phyloP scores from a whole-genome alignment of 2,888 invertebrate genomes.

The Drosophila anomelani region DNA sequence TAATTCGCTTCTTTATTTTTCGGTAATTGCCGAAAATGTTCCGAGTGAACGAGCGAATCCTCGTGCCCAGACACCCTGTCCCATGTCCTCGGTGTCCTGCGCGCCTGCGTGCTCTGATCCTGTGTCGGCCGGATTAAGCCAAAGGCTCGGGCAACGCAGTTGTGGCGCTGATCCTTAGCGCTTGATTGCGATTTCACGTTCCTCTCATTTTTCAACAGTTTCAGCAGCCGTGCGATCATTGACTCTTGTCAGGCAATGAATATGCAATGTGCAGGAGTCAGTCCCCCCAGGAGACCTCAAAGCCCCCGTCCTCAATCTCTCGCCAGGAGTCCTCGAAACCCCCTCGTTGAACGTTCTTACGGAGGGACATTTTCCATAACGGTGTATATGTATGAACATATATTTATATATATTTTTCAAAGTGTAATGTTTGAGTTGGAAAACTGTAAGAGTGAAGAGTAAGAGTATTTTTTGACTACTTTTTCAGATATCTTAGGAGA shows the following conservation, averaged over 20 bases:
- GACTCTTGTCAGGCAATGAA: conserved; percentile 72
- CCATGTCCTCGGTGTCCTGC: conserved; percentile 4
- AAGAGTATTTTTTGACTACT: neutral
- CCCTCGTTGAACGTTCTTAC: neutral
- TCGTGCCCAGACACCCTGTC: conserved; percentile 51
- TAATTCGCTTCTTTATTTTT: conserved; percentile 74
- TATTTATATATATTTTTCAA: neutral
- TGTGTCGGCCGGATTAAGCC: conserved; percentile 68
- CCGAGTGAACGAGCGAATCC: conserved; percentile 68
- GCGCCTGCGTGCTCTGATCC: conserved; percentile 68
- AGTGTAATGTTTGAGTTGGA: neutral
- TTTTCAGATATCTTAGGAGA: neutral
- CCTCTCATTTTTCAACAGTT: conserved; percentile 48
- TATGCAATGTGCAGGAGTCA: conserved; percentile 11
- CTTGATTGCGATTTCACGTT: conserved; percentile 73
- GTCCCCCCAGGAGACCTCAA: neutral
- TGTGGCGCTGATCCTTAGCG: conserved; percentile 64
- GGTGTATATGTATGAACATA: no score
- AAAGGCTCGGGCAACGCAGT: neutral
- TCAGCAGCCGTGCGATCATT: conserved; percentile 75
- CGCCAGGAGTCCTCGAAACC: neutral
- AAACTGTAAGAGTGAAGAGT: neutral
- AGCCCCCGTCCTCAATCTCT: neutral
- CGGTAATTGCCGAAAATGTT: conserved; percentile 71
- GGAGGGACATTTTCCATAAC: neutral